Evolutionary conservation across 92 coral and sea anemone genomes (phyloP).

Genomic region (Bergia sp.): DNA sequence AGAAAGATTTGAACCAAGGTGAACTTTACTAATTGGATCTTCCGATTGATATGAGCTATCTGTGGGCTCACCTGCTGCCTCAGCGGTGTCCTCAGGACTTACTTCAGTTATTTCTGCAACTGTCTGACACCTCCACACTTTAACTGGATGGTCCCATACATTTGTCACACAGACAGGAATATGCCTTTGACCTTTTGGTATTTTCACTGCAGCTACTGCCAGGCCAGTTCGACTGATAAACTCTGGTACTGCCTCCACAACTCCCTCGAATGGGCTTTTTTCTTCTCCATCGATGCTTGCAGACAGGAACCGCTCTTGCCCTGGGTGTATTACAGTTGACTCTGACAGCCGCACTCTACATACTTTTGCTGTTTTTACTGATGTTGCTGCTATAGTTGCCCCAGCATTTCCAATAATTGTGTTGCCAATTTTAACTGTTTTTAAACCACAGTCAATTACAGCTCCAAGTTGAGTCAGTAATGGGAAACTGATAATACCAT

Average conservation of each 20-base stretch:
- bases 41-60: neutral
- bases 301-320: conserved; percentile 41
- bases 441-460: conserved; percentile 46
- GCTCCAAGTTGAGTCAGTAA: conserved; percentile 50
- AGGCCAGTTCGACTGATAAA: conserved; percentile 43
- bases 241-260: conserved; percentile 54
- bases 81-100: neutral
- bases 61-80: conserved; percentile 28
- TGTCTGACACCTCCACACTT: conserved; percentile 53
- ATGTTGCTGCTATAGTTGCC: neutral
- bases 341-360: conserved; percentile 33
- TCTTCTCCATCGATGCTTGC: conserved; percentile 32
- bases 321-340: conserved; percentile 45
- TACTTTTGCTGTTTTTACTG: conserved; percentile 36
- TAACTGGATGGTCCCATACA: conserved; percentile 37
- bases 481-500: conserved; percentile 50
- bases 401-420: conserved; percentile 35
- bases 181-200: conserved; percentile 45
- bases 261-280: conserved; percentile 40
- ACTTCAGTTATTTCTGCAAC: conserved; percentile 38
- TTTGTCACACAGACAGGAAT: conserved; percentile 40
- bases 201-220: conserved; percentile 54
- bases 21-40: conserved; percentile 29
- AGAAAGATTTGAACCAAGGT: no score
- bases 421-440: conserved; percentile 39